phyloP scores from a whole-genome alignment of 1,140 invertebrate genomes.

The Lasioglossum albipes region DNA sequence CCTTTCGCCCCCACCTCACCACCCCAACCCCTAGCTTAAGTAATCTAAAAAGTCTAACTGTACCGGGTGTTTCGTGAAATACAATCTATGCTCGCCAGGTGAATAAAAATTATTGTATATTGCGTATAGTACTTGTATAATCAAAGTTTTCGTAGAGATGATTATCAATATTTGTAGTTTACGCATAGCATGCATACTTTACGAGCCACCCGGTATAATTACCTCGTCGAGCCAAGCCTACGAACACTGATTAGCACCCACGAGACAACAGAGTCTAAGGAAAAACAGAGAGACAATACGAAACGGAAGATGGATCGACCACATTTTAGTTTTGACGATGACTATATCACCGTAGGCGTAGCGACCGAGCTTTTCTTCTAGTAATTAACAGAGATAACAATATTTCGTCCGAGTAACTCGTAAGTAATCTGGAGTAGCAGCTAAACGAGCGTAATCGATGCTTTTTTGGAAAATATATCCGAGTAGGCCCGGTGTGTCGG shows the following conservation, averaged over 20 bases:
- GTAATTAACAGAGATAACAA: constrained; percentile 28
- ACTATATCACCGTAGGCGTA: constrained; percentile 5
- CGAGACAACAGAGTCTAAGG: constrained; percentile 23
- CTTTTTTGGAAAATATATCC: constrained; percentile 28
- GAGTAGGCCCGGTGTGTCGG: constrained; percentile 7
- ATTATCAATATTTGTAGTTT: no score
- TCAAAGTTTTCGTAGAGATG: no score
- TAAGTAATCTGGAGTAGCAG: background rate
- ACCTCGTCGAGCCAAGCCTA: constrained; percentile 21
- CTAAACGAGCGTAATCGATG: background rate
- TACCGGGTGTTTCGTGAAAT: background rate
- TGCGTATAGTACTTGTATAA: no score
- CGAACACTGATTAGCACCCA: constrained; percentile 46
- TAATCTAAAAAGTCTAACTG: constrained; percentile 13
- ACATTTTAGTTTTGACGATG: background rate
- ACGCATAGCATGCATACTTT: background rate
- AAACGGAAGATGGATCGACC: constrained; percentile 4
- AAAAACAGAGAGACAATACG: background rate
- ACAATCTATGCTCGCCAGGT: no score
- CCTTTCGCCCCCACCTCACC: constrained; percentile 16
- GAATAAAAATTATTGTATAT: no score
- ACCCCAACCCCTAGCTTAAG: constrained; percentile 45
- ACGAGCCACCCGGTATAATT: constrained; percentile 54
- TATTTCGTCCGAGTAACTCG: background rate
- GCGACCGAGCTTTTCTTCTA: constrained; percentile 9